A percentile compares a stretch with the other conserved stretches of the same genome.
Conservation (phyloP, 2,113 vertebrate species). For the Madoqua kirkii region DNA sequence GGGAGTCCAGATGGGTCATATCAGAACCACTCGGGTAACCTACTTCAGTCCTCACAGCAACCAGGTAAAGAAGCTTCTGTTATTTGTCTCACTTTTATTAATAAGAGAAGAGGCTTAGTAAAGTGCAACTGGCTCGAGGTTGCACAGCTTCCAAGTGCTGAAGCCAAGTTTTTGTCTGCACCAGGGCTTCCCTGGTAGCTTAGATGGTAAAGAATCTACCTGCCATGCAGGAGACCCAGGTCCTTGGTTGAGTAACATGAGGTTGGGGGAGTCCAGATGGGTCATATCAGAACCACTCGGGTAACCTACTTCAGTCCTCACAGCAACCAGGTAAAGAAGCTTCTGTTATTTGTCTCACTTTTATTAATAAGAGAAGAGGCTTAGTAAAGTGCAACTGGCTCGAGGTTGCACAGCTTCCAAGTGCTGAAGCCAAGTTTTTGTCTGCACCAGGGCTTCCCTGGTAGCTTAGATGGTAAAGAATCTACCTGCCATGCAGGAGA, state of each 20-base stretch:
- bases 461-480: neutral
- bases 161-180: neutral
- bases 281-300: neutral
- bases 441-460: neutral
- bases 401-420: neutral
- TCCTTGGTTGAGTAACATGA: neutral
- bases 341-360: neutral
- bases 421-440: neutral
- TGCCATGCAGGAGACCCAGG: neutral
- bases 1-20: neutral
- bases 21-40: neutral
- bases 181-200: neutral
- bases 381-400: neutral
- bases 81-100: neutral
- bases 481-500: neutral
- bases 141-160: neutral
- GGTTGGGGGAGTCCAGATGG: neutral
- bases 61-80: neutral
- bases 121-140: neutral
- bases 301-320: neutral
- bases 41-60: neutral
- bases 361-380: neutral
- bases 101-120: neutral
- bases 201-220: neutral
- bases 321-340: neutral